phyloP scores from a whole-genome alignment of 2,113 vertebrate genomes.

The Cephalopholis sonnerati region DNA sequence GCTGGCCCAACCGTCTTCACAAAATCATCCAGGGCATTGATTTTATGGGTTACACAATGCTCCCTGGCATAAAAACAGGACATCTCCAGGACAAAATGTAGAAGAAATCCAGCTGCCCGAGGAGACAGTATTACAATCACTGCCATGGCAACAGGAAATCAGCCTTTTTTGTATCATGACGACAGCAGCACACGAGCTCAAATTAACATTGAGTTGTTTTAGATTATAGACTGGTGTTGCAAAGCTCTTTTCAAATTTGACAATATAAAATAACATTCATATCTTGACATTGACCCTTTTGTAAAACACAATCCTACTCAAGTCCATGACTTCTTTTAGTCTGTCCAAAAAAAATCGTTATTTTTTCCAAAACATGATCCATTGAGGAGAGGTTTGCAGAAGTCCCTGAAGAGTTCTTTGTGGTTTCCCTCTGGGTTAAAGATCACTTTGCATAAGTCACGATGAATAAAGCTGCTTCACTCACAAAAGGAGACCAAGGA shows the following conservation, averaged over 20 bases:
- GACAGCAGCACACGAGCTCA: background rate
- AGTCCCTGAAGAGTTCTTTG: slow-evolving; percentile 59
- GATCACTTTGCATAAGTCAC: slow-evolving; percentile 76
- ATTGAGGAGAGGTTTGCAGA: background rate
- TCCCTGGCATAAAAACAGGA: slow-evolving; percentile 45
- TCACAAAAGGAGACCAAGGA: slow-evolving; percentile 58
- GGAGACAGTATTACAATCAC: slow-evolving; percentile 18
- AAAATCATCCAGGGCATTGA: slow-evolving; percentile 69
- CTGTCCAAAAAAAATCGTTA: background rate
- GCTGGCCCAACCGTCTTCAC: slow-evolving; percentile 52
- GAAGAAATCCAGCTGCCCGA: slow-evolving; percentile 23
- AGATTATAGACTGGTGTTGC: background rate
- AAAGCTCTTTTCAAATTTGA: background rate
- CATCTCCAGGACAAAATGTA: slow-evolving; percentile 45
- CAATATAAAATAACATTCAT: background rate
- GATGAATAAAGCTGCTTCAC: slow-evolving; percentile 70
- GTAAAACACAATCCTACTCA: background rate
- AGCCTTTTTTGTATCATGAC: background rate
- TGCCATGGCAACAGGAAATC: slow-evolving; percentile 37
- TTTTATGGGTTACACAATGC: slow-evolving; percentile 67
- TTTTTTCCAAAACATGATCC: slow-evolving; percentile 37
- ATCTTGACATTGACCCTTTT: background rate
- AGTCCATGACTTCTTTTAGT: background rate
- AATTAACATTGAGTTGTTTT: slow-evolving; percentile 6
- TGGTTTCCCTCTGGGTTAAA: slow-evolving; percentile 68